Evolutionary conservation across 2,888 invertebrate species (phyloP), one percentile per base, ranked within the genome.

Genomic region (Melieria omissa): DNA sequence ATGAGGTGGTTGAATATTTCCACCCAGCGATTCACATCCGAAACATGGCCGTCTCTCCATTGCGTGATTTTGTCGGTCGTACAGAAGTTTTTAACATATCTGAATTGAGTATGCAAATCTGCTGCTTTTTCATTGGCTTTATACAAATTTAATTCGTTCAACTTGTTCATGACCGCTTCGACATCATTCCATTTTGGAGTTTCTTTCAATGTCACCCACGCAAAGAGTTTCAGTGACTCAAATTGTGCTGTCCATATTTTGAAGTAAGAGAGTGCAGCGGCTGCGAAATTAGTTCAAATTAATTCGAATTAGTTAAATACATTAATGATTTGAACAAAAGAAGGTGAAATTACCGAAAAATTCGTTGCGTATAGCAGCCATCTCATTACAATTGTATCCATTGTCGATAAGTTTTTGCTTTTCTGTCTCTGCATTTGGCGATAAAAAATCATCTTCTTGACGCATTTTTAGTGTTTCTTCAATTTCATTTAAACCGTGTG

Each of bases 11-110:
- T 60, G 12, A 67, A 67, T 41, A 67, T n/a, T 45, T 67, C 67
- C 12, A 67, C 66, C 66, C 66, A 66, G 4, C 58, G 63, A 52
- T 41, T 63, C 47, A n/a, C 54, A 61, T n/a, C n/a, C 42, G 16
- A 42, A 12, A 41, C 44, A 12, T 29, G 29, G 29, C 29, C 47
- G 41, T 60, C 46, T 41, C 45, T 73, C 70, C 73, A 70, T 66
- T 73, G 58, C 60, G 4, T 64, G 41, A 73, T 69, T 65, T 65
- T 73, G 14, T 70, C 57, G 49, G 14, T 57, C 54, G 70, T 66
- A 63, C 62, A 62, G 62, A 63, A 73, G 49, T 63, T 66, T 58
- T 62, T 66, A 52, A 70, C 61, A n/a, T 61, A 71, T 64, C 58
- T 16, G 29, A 71, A 71, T 71, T 65, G 57, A 14, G 64, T 67